These are phyloP conservation scores for Pterostichus niger DNA, from an alignment of 2,888 invertebrate species.

Conservation along the genomic window DNA sequence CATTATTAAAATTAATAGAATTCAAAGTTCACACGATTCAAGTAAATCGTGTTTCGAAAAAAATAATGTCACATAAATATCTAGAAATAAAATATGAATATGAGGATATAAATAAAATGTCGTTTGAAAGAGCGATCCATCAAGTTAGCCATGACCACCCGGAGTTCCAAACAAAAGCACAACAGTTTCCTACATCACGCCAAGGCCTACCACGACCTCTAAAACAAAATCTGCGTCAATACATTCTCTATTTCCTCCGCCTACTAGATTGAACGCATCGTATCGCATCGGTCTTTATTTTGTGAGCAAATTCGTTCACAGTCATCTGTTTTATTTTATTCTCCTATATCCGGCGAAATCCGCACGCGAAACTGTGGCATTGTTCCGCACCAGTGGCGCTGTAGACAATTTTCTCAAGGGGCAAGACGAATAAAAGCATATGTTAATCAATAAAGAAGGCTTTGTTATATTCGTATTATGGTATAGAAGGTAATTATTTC, in stretches of 20 bases:
- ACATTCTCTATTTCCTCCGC: constrained; percentile 1
- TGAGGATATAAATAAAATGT: constrained; percentile 13
- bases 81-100: constrained; percentile 4
- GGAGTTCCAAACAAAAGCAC: constrained; percentile 43
- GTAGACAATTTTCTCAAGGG: neutral
- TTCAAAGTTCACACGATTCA: neutral
- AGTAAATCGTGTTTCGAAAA: neutral
- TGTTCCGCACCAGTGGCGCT: neutral
- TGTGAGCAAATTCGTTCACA: constrained; percentile 29
- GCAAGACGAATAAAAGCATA: no score
- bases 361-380: constrained; percentile 9
- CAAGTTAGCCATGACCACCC: constrained; percentile 1
- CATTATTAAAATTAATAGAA: no score
- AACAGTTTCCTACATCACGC: constrained; percentile 27
- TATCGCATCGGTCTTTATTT: constrained; percentile 16
- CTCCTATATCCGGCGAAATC: constrained; percentile 42
- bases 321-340: constrained; percentile 55
- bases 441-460: no score
- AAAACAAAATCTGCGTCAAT: constrained; percentile 23
- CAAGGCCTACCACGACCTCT: constrained; percentile 6
- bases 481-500: no score
- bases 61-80: constrained; percentile 3
- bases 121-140: constrained; percentile 27
- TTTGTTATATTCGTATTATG: no score
- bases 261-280: constrained; percentile 22